Percentiles rank a stretch among this genome's conserved stretches.
Conservation (phyloP, 2,888 invertebrate species). For the Mesorhabditis belari region DNA sequence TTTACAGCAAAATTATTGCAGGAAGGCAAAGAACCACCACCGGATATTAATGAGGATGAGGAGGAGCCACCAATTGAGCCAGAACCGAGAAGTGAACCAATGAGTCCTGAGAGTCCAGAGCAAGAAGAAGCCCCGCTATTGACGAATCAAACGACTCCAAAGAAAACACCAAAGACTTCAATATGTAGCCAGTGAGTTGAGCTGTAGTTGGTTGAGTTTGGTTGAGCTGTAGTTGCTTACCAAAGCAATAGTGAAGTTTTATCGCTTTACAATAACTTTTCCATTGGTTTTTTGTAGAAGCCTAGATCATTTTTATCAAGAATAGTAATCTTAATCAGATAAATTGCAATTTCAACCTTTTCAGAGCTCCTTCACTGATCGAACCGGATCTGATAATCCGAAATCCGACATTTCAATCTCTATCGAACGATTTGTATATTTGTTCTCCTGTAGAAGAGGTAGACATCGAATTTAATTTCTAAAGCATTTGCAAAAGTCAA, state of each 20-base stretch:
- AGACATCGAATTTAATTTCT: too few relatives aligned
- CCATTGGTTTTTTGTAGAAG: too few relatives aligned
- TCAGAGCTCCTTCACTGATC: background rate
- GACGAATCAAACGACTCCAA: background rate
- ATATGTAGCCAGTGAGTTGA: background rate
- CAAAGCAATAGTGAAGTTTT: too few relatives aligned
- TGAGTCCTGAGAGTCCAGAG: slow-evolving; percentile 8
- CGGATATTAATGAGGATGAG: slow-evolving; percentile 38
- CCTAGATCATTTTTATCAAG: too few relatives aligned
- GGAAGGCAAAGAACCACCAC: slow-evolving; percentile 48
- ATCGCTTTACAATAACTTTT: too few relatives aligned
- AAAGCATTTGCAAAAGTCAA: too few relatives aligned
- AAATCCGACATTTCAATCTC: slow-evolving; percentile 33
- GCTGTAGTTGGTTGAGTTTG: background rate
- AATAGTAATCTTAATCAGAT: too few relatives aligned
- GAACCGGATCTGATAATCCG: slow-evolving; percentile 22
- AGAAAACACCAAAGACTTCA: background rate
- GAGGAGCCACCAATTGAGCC: slow-evolving; percentile 20
- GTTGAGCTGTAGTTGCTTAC: background rate
- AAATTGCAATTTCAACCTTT: background rate
- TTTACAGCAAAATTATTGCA: slow-evolving; percentile 30
- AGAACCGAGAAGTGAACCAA: slow-evolving; percentile 12
- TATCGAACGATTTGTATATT: slow-evolving; percentile 20
- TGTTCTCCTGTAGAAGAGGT: slow-evolving; percentile 20
- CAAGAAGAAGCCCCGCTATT: background rate